phyloP scores from a whole-genome alignment of 2,113 vertebrate species.

The Struthio camelus region DNA sequence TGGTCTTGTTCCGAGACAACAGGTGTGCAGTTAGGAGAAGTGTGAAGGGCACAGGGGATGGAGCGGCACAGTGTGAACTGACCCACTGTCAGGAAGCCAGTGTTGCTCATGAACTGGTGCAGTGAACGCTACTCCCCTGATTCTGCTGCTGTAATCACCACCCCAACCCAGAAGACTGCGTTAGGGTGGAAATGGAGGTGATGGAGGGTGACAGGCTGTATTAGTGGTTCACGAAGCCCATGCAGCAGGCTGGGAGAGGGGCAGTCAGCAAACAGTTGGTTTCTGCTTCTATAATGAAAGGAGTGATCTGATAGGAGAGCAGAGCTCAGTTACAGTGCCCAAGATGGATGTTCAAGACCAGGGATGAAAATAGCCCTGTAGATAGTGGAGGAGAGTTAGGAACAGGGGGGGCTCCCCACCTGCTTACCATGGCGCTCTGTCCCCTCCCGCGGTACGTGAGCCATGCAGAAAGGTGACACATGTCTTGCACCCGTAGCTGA shows the following conservation, averaged over 20 bases:
- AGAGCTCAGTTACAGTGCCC: neutral
- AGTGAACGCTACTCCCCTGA: neutral
- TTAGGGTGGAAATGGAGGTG: neutral
- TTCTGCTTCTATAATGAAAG: neutral
- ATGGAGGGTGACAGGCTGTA: neutral
- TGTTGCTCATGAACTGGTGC: neutral
- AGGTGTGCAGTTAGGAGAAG: neutral
- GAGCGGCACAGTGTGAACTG: neutral
- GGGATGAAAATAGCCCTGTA: neutral
- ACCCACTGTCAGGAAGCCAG: neutral
- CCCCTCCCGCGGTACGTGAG: neutral
- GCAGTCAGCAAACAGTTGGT: neutral
- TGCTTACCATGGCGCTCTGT: neutral
- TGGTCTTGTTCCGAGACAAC: neutral
- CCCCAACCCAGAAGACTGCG: neutral
- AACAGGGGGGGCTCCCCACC: fast-evolving
- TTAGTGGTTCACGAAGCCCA: neutral
- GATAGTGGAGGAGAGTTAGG: neutral
- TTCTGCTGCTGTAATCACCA: neutral
- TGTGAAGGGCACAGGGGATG: neutral
- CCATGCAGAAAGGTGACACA: neutral
- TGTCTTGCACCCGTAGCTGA: neutral
- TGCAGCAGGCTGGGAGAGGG: neutral
- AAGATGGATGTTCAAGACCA: fast-evolving
- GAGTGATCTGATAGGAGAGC: neutral